phyloP scores from a whole-genome alignment of 2,797 vertebrate genomes.

The Hydrolagus colliei region DNA sequence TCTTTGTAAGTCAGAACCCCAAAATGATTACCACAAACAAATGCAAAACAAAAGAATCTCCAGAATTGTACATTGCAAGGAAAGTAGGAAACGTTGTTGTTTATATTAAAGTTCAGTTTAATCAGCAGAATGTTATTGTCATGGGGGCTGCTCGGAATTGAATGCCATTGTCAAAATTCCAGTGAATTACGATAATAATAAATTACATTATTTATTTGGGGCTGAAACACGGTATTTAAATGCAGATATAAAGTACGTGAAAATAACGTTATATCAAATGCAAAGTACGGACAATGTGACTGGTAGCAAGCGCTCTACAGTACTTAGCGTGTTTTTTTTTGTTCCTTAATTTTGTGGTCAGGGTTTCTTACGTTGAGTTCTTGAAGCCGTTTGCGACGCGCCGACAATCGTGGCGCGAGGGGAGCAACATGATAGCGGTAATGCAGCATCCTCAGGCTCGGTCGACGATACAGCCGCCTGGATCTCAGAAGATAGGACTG shows the following conservation, averaged over 20 bases:
- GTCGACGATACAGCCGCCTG: not conserved
- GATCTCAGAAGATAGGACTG: conserved; percentile 14
- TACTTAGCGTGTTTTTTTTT: not conserved
- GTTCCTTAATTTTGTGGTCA: not conserved
- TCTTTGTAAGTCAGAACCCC: too few relatives aligned
- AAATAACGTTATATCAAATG: not conserved
- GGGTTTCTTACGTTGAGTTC: conserved; percentile 42
- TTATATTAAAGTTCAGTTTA: too few relatives aligned
- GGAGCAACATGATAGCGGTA: conserved; percentile 37
- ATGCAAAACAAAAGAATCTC: too few relatives aligned
- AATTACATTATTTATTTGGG: not conserved
- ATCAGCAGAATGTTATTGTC: too few relatives aligned
- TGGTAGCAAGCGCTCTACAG: not conserved
- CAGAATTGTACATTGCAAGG: too few relatives aligned
- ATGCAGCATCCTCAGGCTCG: conserved; percentile 31
- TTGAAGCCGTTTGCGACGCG: conserved; percentile 44
- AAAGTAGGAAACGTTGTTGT: too few relatives aligned
- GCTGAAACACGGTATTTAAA: not conserved
- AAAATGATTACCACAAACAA: too few relatives aligned
- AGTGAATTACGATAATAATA: too few relatives aligned
- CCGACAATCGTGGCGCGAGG: conserved; percentile 35
- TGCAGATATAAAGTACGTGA: not conserved
- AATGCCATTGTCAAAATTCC: too few relatives aligned
- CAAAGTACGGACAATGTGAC: not conserved
- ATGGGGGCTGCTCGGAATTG: too few relatives aligned